phyloP scores from a whole-genome alignment of 2,888 invertebrate species.

The Mesoligia furuncula region DNA sequence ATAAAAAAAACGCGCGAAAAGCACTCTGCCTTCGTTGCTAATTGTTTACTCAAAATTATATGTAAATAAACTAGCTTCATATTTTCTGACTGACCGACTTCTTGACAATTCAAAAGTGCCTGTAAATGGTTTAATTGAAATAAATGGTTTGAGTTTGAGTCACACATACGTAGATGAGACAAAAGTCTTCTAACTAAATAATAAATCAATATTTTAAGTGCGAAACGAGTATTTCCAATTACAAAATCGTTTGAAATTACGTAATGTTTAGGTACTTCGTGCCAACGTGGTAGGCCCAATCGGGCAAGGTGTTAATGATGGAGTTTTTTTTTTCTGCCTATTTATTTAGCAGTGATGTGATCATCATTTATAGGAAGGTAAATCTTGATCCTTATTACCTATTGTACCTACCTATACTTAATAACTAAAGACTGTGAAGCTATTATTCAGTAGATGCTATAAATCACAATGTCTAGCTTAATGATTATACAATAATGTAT shows the following conservation, averaged over 20 bases:
- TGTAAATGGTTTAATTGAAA: too few species aligned
- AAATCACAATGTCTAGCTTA: slow-evolving; percentile 2
- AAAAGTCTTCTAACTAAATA: background rate
- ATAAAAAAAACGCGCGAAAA: too few species aligned
- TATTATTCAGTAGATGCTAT: slow-evolving; percentile 14
- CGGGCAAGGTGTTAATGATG: background rate
- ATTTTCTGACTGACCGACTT: too few species aligned
- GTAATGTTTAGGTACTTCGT: background rate
- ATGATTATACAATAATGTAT: slow-evolving; percentile 22
- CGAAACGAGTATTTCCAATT: background rate
- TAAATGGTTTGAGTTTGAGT: too few species aligned
- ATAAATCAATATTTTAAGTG: background rate
- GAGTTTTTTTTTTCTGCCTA: background rate
- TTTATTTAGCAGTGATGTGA: background rate
- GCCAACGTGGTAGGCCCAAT: background rate
- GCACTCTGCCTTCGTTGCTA: too few species aligned
- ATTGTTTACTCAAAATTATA: too few species aligned
- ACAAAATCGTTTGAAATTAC: background rate
- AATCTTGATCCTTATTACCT: background rate
- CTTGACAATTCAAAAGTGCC: too few species aligned
- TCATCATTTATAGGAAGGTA: background rate
- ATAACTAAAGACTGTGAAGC: slow-evolving; percentile 15
- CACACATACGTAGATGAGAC: background rate
- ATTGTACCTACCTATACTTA: background rate
- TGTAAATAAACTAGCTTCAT: too few species aligned